phyloP scores from a whole-genome alignment of 2,888 invertebrate genomes.

The Sinopyrophorus schimmeli region DNA sequence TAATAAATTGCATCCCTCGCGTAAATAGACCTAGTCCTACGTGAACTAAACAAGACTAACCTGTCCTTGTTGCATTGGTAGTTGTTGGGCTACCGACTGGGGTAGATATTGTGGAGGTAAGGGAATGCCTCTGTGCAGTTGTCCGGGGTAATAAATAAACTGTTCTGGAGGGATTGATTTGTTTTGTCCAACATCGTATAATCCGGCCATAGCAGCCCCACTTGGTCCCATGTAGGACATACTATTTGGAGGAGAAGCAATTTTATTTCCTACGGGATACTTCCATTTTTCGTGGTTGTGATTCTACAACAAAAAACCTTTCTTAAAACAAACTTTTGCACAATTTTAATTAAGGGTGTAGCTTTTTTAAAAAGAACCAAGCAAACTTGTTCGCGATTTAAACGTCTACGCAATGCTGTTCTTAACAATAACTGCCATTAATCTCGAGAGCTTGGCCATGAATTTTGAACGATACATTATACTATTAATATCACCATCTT shows the following conservation, averaged over 20 bases:
- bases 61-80: conserved; percentile 46
- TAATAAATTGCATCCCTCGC: too few relatives aligned
- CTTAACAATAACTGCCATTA: too few relatives aligned
- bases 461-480: too few relatives aligned
- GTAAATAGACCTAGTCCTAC: background rate
- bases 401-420: too few relatives aligned
- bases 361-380: background rate
- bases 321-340: background rate
- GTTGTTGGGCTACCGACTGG: conserved; percentile 51
- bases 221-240: conserved; percentile 57
- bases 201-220: conserved; percentile 60
- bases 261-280: conserved; percentile 67
- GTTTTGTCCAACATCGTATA: conserved; percentile 61
- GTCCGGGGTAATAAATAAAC: conserved; percentile 66
- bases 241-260: conserved; percentile 56
- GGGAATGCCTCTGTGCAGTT: conserved; percentile 58
- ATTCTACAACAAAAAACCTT: conserved; percentile 59
- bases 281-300: conserved; percentile 89
- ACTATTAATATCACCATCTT: too few relatives aligned
- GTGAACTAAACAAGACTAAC: conserved; percentile 34
- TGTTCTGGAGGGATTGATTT: conserved; percentile 59
- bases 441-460: too few relatives aligned
- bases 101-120: conserved; percentile 52
- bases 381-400: too few relatives aligned
- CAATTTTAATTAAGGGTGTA: background rate